Evolutionary conservation across 2,888 invertebrate species (phyloP), one percentile per base, ranked within the genome.

Genomic region (Zhengitettix transpicula): DNA sequence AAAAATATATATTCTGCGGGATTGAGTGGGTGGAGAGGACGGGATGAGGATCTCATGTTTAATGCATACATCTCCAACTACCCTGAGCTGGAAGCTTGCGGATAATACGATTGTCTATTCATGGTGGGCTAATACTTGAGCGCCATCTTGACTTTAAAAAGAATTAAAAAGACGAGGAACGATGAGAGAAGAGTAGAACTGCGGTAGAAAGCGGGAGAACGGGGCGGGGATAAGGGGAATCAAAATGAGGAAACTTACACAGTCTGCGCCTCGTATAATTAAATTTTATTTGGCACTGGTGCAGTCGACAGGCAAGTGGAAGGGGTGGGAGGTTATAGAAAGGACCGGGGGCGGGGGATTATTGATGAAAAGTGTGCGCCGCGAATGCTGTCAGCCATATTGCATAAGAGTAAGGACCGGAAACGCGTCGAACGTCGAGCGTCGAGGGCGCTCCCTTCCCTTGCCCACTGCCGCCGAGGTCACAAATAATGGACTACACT

Each of bases 211-310:
- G 28, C 15, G 42, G 58, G 42, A 16, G 59, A 52, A 41, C 47
- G 12, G 47, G n/a, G 47, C 47, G 12, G 57, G 42, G 52, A 16
- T 56, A 56, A 42, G 51, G 55, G 57, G 55, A 58, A 56, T 58
- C 57, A 54, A 58, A 62, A 60, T 60, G 60, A 60, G 60, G 60
- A 60, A 60, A 60, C 57, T 61, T 61, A 59, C 59, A 59, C 57
- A 57, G 52, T 56, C 51, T 57, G 58, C 15, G 61, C 55, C 51
- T 51, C 55, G 58, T 60, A 55, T 58, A 58, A 58, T 58, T 58
- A 58, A 58, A 58, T 58, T 58, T 58, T 56, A 56, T 58, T 58
- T 58, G 56, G 60, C 60, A 54, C 58, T 47, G 58, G 60, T 58
- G 60, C 56, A 58, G 60, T 41, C 58, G 60, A 60, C 56, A 58